These are phyloP conservation scores for Yponomeuta cagnagella DNA, from an alignment of 2,888 invertebrate species.

Conservation along the genomic window DNA sequence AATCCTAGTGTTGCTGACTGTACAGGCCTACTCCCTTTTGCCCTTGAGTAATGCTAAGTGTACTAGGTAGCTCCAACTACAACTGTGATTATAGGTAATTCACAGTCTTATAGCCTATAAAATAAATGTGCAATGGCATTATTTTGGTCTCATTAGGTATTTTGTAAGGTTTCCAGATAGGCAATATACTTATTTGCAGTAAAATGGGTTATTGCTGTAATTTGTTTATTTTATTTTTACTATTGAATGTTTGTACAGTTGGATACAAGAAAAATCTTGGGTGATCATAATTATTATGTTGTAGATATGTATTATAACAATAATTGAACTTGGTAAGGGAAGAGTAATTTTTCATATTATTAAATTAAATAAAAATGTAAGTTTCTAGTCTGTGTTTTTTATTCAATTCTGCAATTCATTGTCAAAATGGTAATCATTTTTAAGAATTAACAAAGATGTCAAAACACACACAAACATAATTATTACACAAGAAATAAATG, in stretches of 20 bases:
- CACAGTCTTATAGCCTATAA: not conserved
- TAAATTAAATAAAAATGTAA: slow-evolving; percentile 13
- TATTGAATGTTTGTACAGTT: slow-evolving; percentile 7
- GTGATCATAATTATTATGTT: slow-evolving; percentile 27
- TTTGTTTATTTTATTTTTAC: not conserved
- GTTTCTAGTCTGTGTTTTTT: not conserved
- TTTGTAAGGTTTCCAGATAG: not conserved
- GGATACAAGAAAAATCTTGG: slow-evolving; percentile 30
- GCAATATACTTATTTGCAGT: slow-evolving; percentile 11
- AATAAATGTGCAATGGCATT: not conserved
- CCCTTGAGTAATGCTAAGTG: slow-evolving; percentile 2
- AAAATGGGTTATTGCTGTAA: not conserved
- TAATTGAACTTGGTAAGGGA: slow-evolving; percentile 28
- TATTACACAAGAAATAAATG: too few relatives aligned
- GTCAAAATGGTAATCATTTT: not conserved
- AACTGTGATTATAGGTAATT: slow-evolving; percentile 3
- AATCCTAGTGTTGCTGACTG: not conserved
- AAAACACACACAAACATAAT: not conserved
- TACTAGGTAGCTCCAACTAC: slow-evolving; percentile 1
- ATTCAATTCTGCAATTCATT: not conserved
- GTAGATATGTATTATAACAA: slow-evolving; percentile 31
- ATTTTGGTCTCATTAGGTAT: slow-evolving; percentile 12
- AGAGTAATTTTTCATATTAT: slow-evolving; percentile 39
- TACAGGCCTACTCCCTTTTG: not conserved
- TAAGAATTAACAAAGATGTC: not conserved